Conservation (phyloP, 2,113 vertebrate species). For the Herpetotheres cachinnans region DNA sequence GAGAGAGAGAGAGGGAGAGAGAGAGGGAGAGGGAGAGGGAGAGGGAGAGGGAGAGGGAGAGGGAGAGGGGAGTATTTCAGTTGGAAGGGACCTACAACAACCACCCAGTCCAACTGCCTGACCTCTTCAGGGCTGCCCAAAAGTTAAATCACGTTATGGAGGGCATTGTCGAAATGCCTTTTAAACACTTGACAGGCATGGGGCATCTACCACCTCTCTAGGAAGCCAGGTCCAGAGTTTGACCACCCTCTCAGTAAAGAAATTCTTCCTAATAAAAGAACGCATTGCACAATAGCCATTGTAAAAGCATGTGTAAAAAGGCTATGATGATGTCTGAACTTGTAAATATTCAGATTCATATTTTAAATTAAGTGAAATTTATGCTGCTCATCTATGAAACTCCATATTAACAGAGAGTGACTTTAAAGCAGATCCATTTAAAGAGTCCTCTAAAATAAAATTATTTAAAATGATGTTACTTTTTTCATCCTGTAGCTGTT, state of each 20-base stretch:
- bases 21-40: too few species aligned
- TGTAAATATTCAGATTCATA: background rate
- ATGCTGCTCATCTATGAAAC: background rate
- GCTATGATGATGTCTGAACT: background rate
- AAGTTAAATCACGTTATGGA: background rate
- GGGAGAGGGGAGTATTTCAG: background rate
- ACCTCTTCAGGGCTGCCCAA: background rate
- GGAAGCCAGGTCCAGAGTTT: background rate
- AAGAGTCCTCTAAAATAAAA: background rate
- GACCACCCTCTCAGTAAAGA: background rate
- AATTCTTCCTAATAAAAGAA: background rate
- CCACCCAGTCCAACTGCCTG: background rate
- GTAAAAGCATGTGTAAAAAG: background rate
- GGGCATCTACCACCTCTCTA: accelerated
- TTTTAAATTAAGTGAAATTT: background rate
- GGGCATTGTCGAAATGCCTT: background rate
- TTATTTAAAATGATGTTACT: background rate
- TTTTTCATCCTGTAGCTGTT: background rate
- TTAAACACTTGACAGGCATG: background rate
- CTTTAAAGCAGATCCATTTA: background rate
- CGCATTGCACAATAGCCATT: background rate
- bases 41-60: too few species aligned
- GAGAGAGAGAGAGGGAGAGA: too few species aligned
- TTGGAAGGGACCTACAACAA: background rate
- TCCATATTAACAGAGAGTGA: background rate